Evolutionary conservation across 2,888 invertebrate genomes (phyloP), one percentile per base, ranked within the genome.

Genomic region (Stenichneumon culpator): DNA sequence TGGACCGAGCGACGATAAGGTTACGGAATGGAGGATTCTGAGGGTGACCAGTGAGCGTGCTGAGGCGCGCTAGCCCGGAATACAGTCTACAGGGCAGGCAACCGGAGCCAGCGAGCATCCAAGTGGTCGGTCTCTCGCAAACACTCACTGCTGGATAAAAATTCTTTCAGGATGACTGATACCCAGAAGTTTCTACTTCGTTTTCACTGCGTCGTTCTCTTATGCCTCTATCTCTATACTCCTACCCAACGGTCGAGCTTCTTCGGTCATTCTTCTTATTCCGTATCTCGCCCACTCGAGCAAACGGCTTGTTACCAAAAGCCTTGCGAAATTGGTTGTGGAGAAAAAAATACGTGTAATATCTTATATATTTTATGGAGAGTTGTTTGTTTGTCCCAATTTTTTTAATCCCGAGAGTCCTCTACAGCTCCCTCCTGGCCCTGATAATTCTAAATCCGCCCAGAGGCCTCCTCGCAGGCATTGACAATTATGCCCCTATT

Each of bases 1-100:
- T 92, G 91, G 90, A 91, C 92, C 91, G 90, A 90, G 87, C 86
- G 88, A 87, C 90, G 92, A 92, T 92, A 92, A 92, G 91, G 91
- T 90, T 89, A 89, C 89, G 87, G 87, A 86, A 88, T 89, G 89
- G 89, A 89, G 90, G 90, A 88, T 89, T 89, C 73, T 84, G 84
- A 83, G 79, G 87, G 85, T 79, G 88, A 79, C 65, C 69, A 57
- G 32, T 63, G 57, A 79, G 70, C 82, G 65, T 36, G 54, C 44
- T n/a, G 60, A 16, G 25, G 54, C 50, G 54, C 60, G 73, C 52
- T 47, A 57, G 50, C 80, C 74, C 67, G 25, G 74, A 52, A 65
- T 47, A 73, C 70, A 63, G 50, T 57, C 16, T 28, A 14, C 54
- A 63, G 19, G 47, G 50, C 32, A 32, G 47, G 63, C 67, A 72